Evolutionary conservation across 1,140 invertebrate genomes (phyloP).

Genomic region (Zeugodacus cucurbitae): DNA sequence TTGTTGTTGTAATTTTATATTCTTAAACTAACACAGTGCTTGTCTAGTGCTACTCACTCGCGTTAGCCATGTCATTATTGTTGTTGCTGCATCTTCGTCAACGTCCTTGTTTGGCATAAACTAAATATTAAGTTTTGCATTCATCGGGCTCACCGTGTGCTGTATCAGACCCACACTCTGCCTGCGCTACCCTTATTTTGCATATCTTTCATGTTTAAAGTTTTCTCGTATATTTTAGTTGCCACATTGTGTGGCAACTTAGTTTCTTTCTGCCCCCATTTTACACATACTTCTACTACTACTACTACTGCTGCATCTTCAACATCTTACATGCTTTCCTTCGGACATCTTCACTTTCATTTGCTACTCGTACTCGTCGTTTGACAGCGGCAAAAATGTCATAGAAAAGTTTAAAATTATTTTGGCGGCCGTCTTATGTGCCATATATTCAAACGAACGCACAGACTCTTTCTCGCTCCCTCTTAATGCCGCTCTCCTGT

Average conservation of each 20-base stretch:
- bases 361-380: not conserved
- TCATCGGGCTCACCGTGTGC: not conserved
- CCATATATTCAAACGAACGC: not conserved
- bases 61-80: not conserved
- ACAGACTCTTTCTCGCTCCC: not conserved
- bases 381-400: constrained; percentile 8
- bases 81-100: not conserved
- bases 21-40: not conserved
- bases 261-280: not conserved
- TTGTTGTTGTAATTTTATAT: no score
- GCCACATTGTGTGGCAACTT: constrained; percentile 2
- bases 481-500: not conserved
- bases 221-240: not conserved
- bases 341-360: constrained; percentile 4
- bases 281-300: not conserved
- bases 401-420: constrained; percentile 19
- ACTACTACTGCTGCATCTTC: not conserved
- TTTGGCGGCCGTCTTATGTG: not conserved
- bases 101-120: not conserved
- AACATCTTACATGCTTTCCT: not conserved
- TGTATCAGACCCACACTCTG: no score
- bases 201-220: constrained; percentile 15
- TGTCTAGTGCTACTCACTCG: not conserved
- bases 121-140: constrained; percentile 22
- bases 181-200: not conserved